Percentiles rank a stretch among this genome's conserved stretches.
Conservation (phyloP, 1,140 invertebrate species). For the Ostrea edulis region DNA sequence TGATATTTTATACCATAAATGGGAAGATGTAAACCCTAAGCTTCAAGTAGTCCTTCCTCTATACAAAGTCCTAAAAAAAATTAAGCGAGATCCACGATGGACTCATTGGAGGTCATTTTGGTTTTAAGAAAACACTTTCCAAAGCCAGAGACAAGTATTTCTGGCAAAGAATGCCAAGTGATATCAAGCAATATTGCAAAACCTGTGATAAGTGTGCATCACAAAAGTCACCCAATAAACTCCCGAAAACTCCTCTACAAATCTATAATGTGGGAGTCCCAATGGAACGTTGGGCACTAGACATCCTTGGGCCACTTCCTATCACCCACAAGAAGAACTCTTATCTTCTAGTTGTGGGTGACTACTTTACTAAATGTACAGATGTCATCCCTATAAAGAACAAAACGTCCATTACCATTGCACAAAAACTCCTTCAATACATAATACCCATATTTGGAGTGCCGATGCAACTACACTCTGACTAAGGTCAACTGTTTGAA, state of each 20-base stretch:
- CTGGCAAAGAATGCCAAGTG: not conserved
- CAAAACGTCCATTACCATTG: conserved; percentile 66
- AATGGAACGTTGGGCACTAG: no score
- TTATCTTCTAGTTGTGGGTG: conserved; percentile 54
- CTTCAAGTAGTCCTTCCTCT: not conserved
- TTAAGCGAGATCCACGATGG: not conserved
- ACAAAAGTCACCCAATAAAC: not conserved
- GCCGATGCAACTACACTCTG: conserved; percentile 71
- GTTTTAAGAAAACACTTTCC: not conserved
- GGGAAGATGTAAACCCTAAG: not conserved
- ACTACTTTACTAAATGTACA: conserved; percentile 63
- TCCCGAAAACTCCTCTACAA: conserved; percentile 34
- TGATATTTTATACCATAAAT: not conserved
- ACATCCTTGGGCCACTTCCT: conserved; percentile 43
- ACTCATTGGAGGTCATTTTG: not conserved
- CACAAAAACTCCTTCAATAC: conserved; percentile 69
- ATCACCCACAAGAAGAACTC: conserved; percentile 50
- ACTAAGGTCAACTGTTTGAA: conserved; percentile 69
- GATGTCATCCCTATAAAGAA: conserved; percentile 61
- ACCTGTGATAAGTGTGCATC: conserved; percentile 24
- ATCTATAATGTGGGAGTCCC: conserved; percentile 9
- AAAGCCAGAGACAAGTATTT: conserved; percentile 19
- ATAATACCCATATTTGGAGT: conserved; percentile 73
- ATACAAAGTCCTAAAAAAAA: not conserved
- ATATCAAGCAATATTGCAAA: conserved; percentile 15